These are phyloP conservation scores for Epirrhoe alternata DNA, from an alignment of 2,888 invertebrate genomes.

Conservation along the genomic window DNA sequence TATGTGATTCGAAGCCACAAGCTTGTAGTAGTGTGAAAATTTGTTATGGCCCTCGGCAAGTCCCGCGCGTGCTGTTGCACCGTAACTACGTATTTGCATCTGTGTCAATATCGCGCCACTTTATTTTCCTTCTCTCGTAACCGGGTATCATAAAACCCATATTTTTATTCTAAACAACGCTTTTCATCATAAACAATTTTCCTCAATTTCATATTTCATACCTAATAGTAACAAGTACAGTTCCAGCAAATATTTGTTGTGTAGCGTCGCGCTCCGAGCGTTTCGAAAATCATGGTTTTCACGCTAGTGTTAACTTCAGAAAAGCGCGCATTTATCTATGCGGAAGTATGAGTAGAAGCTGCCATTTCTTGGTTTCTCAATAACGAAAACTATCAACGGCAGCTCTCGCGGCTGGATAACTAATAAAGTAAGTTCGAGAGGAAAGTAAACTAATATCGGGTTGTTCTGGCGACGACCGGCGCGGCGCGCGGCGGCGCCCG, in stretches of 20 bases:
- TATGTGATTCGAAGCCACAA: not conserved
- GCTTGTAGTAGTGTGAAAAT: not conserved
- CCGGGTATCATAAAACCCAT: constrained; percentile 2
- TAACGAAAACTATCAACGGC: constrained; percentile 79
- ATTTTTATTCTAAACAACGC: constrained; percentile 10
- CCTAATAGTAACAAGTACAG: not conserved
- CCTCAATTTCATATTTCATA: not conserved
- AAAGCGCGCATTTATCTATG: constrained; percentile 12
- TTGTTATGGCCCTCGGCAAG: constrained; percentile 43
- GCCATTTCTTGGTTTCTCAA: constrained; percentile 70
- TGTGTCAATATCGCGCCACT: constrained; percentile 61
- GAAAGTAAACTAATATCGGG: constrained; percentile 86
- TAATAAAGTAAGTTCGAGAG: constrained; percentile 84
- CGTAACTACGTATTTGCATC: constrained; percentile 65
- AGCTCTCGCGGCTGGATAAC: constrained; percentile 75
- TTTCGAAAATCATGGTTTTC: constrained; percentile 6
- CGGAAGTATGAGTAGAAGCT: constrained; percentile 33
- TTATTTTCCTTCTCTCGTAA: constrained; percentile 58
- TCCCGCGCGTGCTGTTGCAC: constrained; percentile 59
- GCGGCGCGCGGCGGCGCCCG: constrained; percentile 57
- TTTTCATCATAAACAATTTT: constrained; percentile 13
- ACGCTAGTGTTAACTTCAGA: not conserved
- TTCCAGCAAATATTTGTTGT: constrained; percentile 22
- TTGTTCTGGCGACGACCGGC: constrained; percentile 67
- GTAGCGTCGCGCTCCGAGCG: constrained; percentile 13